Evolutionary conservation across 2,797 vertebrate species (phyloP), one percentile per base, ranked within the genome.

Genomic region (Avahi laniger): DNA sequence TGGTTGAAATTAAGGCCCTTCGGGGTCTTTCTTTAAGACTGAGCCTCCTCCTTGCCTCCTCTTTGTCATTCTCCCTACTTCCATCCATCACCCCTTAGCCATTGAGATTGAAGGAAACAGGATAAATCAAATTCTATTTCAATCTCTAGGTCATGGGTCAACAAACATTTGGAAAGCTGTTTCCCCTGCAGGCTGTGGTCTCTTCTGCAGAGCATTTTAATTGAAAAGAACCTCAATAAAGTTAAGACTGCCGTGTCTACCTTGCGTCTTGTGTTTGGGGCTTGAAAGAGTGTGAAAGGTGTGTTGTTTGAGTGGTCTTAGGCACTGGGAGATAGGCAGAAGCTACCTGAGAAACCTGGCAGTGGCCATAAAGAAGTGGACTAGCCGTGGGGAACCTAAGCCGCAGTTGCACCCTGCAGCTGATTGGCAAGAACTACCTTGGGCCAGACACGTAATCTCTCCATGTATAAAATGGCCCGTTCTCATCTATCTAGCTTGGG

Each of bases 171-270:
- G 41, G 48, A 65, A 92, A 46, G 67, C 52, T 85, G 89, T n/a
- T 67, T 33, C 41, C 50, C n/a, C 35, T 93, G 20, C 24, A 67
- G 86, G 46, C 80, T 67, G 43, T 94, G 79, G 67, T 96, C 43
- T 96, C 80, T 50, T 67, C 61, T 95, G 38, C 43, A 70, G 94
- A 95, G 26, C 80, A 57, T 97, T 97, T 97, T 97, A 63, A 85
- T 92, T 72, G 24, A 22, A 81, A 89, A 95, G 57, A 95, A 67
- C 24, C 30, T 95, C 72, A 97, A 93, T 98, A 97, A 97, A 97
- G 33, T 93, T 82, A 85, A 11, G 63, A 75, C 54, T 92, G 59
- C 59, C 93, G 33, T 63, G 48, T 90, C 50, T 3, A 41, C 38
- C 12, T 48, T 67, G 83, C 92, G 89, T 52, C 57, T 97, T 91